These are phyloP conservation scores for Botrylloides violaceus DNA, from an alignment of 23 tunicate species.

Conservation along the genomic window DNA sequence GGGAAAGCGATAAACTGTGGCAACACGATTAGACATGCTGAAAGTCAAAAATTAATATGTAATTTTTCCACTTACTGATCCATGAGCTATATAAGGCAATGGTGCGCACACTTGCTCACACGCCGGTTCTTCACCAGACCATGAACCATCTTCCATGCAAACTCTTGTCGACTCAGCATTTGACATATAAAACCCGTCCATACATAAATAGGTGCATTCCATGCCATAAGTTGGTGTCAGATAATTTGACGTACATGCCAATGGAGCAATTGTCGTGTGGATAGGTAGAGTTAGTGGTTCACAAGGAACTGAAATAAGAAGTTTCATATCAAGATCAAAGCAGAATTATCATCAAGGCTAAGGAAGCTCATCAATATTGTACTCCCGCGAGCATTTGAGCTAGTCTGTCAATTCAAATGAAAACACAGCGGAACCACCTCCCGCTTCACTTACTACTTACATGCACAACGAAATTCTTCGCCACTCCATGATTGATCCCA, in stretches of 20 bases:
- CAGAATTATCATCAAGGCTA: no score
- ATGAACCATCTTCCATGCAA: slow-evolving; percentile 42
- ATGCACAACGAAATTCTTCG: slow-evolving; percentile 18
- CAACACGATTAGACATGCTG: no score
- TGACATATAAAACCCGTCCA: slow-evolving; percentile 25
- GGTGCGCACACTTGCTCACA: slow-evolving; percentile 51
- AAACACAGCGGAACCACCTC: no score
- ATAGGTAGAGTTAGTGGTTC: background rate
- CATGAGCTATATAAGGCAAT: slow-evolving; percentile 3
- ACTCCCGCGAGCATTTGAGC: no score
- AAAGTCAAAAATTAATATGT: no score
- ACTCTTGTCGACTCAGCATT: slow-evolving; percentile 13
- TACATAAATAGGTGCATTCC: slow-evolving; percentile 38
- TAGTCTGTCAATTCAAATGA: no score
- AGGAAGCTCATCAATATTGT: no score
- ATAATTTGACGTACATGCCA: slow-evolving; percentile 9
- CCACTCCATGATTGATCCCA: slow-evolving; percentile 65
- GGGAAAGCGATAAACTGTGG: no score
- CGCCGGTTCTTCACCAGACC: slow-evolving; percentile 38
- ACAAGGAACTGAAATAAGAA: no score
- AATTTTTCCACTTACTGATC: background rate
- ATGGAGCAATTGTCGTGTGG: slow-evolving; percentile 27
- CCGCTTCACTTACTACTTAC: no score
- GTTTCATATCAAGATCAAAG: no score
- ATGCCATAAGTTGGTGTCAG: slow-evolving; percentile 16